phyloP scores from a whole-genome alignment of 2,113 vertebrate species.

The Seriola quinqueradiata region DNA sequence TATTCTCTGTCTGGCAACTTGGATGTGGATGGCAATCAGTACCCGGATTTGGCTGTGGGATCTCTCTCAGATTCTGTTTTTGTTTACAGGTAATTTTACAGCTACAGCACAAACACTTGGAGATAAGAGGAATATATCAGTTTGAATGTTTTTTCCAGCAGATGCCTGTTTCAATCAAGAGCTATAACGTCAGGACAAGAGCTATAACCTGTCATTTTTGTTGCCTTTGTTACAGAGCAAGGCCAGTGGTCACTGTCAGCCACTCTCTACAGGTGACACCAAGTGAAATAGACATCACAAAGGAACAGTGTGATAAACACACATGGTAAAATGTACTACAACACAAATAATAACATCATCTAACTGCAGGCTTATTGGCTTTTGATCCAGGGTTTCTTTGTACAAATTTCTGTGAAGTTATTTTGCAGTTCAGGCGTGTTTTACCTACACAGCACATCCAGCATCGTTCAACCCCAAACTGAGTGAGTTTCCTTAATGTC shows the following conservation, averaged over 20 bases:
- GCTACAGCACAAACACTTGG: neutral
- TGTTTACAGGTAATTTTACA: constrained; percentile 67
- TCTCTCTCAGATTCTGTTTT: constrained; percentile 92
- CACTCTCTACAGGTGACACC: constrained; percentile 86
- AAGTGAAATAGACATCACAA: constrained; percentile 68
- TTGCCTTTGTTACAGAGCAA: constrained; percentile 80
- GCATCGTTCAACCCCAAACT: constrained; percentile 85
- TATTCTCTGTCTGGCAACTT: constrained; percentile 95
- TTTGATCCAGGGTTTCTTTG: neutral
- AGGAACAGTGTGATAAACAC: constrained; percentile 68
- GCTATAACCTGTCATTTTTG: neutral
- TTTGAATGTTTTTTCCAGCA: too few relatives aligned
- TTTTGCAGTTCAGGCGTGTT: constrained; percentile 88
- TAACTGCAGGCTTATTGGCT: neutral
- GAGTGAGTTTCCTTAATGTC: constrained; percentile 84
- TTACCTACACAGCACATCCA: constrained; percentile 87
- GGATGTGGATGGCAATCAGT: constrained; percentile 93
- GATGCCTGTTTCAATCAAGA: too few relatives aligned
- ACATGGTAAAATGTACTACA: constrained; percentile 84
- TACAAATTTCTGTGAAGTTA: constrained; percentile 68
- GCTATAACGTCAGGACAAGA: too few relatives aligned
- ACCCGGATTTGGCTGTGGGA: constrained; percentile 94
- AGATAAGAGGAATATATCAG: too few relatives aligned
- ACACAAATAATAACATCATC: neutral
- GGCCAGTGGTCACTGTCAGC: constrained; percentile 89